Evolutionary conservation across 1,140 invertebrate species (phyloP), one percentile per base, ranked within the genome.

Genomic region (Saccostrea glomerata): DNA sequence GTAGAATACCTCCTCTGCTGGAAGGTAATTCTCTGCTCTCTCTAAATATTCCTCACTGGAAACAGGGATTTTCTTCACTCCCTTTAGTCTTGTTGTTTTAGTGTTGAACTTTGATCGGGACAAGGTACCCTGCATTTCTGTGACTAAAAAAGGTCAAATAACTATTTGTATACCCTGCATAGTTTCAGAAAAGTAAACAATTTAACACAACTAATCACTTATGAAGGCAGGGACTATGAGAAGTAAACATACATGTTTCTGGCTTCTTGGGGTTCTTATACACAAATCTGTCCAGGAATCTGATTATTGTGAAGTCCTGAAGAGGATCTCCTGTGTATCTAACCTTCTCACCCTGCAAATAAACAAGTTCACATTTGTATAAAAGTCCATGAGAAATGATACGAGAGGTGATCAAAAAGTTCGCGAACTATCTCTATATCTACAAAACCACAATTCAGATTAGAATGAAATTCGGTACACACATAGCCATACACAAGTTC

Each of bases 211-310:
- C 15, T 30, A 17, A 17, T 82, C 9, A 3, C 25, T 36, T n/a
- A 5, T 82, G 12, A 23, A n/a, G 73, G 23, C 12, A 6, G 30
- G 30, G 30, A 23, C 4, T 13, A 17, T 25, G 20, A 13, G 40
- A 82, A 84, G n/a, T 55, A 54, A 9, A 20, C 84, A 90, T 90
- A 92, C 94, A 90, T 93, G 94, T 94, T 97, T 97, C 25, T 93
- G 92, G 97, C 94, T 94, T 93, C 88, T 99, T 99, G 0, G 98
- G 98, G 96, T 99, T 99, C 94, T 98, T 98, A 93, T 98, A 99
- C 2, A 98, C 98, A 95, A 99, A 99, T 87, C 98, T 96, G 93
- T 99, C 98, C 15, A 99, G 95, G 93, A 99, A 99, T 88, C 98
- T 95, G 40, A 98, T 97, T 0, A 98, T 94, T 0, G 97, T 97